These are phyloP conservation scores for Semicossyphus pulcher DNA, from an alignment of 2,113 vertebrate species.

Conservation along the genomic window DNA sequence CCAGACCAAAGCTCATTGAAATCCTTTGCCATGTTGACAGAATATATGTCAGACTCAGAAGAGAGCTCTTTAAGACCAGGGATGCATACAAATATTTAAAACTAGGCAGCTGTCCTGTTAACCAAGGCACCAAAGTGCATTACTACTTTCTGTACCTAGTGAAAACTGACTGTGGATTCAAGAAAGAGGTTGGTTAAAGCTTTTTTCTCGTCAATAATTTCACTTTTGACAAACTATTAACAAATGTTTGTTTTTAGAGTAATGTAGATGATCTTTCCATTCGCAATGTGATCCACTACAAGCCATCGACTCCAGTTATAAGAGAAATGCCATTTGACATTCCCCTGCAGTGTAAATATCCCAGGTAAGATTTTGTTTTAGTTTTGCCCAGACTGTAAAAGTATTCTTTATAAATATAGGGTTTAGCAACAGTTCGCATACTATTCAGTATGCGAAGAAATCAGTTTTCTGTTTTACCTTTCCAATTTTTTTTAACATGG, in stretches of 20 bases:
- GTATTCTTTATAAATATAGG: neutral
- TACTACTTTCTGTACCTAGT: conserved; percentile 72
- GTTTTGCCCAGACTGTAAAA: neutral
- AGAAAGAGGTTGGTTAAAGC: conserved; percentile 55
- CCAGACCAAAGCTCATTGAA: neutral
- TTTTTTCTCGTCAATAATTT: neutral
- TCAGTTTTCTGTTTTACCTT: neutral
- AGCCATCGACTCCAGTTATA: conserved; percentile 46
- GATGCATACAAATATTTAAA: conserved; percentile 55
- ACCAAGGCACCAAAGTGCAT: conserved; percentile 11
- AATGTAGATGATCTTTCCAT: conserved; percentile 26
- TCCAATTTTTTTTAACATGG: neutral
- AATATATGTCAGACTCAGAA: conserved; percentile 71
- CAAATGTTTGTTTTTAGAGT: conserved; percentile 53
- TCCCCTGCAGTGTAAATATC: conserved; percentile 64
- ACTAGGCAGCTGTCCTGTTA: conserved; percentile 71
- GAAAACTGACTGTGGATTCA: conserved; percentile 54
- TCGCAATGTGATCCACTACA: conserved; percentile 50
- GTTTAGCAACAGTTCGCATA: neutral
- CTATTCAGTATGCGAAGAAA: neutral
- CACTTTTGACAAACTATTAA: neutral
- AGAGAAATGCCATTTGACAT: conserved; percentile 69
- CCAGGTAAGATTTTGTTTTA: conserved; percentile 54
- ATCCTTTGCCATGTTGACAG: conserved; percentile 73
- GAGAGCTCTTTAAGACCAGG: conserved; percentile 24